Conservation (phyloP, 2,888 invertebrate genomes). For the Anodontia alba region DNA sequence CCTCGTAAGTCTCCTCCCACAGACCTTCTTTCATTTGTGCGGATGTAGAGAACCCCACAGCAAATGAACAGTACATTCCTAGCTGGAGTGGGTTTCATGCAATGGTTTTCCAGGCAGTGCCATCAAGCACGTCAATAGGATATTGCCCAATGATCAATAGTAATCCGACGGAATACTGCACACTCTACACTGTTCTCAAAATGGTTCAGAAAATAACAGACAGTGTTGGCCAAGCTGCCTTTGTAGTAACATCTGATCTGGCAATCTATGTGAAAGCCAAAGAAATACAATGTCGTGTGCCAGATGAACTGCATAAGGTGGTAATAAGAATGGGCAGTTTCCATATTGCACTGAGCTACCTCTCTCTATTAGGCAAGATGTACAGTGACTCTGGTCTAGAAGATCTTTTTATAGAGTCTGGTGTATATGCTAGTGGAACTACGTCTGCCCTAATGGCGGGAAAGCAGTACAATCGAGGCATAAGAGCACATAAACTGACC, state of each 20-base stretch:
- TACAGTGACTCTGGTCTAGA: too few species aligned
- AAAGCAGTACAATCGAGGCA: conserved; percentile 15
- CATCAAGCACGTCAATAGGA: background rate
- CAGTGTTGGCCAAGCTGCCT: background rate
- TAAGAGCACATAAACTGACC: conserved; percentile 8
- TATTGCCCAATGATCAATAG: conserved; percentile 21
- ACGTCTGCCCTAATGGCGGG: background rate
- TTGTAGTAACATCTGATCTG: conserved; percentile 8
- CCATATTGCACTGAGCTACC: background rate
- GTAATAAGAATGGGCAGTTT: conserved; percentile 7
- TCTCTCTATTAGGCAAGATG: background rate
- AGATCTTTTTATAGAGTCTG: background rate
- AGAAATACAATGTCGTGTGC: conserved; percentile 3
- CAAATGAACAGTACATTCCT: background rate
- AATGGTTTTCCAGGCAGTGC: too few species aligned
- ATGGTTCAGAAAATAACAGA: conserved; percentile 1
- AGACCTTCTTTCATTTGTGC: background rate
- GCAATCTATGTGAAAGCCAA: conserved; percentile 11
- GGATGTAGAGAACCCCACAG: background rate
- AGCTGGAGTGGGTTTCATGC: conserved; percentile 4
- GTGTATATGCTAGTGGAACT: background rate
- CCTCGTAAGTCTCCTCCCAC: background rate
- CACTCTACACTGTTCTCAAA: conserved; percentile 9
- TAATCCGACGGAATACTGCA: conserved; percentile 1
- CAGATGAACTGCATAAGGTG: background rate